phyloP scores from a whole-genome alignment of 2,888 invertebrate genomes.

The Nemurella pictetii region DNA sequence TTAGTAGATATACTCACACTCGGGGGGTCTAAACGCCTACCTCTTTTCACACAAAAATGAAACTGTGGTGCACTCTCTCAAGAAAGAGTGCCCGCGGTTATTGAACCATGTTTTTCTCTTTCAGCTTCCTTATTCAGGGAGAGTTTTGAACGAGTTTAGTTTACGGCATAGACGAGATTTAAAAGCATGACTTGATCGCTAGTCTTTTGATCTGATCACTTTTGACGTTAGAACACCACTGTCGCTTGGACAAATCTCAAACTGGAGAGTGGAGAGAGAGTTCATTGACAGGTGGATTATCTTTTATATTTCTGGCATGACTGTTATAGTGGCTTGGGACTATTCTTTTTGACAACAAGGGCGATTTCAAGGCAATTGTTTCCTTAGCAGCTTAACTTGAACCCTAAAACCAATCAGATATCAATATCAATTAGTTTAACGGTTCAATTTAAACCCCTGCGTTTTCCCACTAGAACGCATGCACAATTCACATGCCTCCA shows the following conservation, averaged over 20 bases:
- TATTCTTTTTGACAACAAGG: background rate
- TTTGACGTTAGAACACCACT: background rate
- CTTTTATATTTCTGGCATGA: background rate
- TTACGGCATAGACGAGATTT: background rate
- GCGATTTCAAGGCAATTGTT: background rate
- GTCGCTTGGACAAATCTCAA: background rate
- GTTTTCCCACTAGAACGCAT: background rate
- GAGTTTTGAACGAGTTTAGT: background rate
- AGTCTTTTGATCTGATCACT: background rate
- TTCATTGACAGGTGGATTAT: background rate
- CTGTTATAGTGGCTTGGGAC: background rate
- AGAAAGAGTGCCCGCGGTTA: background rate
- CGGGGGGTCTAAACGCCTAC: slow-evolving; percentile 15
- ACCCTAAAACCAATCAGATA: background rate
- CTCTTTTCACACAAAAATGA: background rate
- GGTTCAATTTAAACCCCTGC: background rate
- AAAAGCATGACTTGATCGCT: too few relatives aligned
- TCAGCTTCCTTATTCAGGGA: slow-evolving; percentile 16
- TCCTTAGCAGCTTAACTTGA: background rate
- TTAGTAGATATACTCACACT: slow-evolving; percentile 43
- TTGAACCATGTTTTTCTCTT: slow-evolving; percentile 26
- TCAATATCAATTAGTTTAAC: background rate
- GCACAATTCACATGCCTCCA: background rate
- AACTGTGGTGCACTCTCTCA: background rate
- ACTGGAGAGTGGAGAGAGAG: background rate